Evolutionary conservation across 2,113 vertebrate species (phyloP).

Genomic region (Heterochromis multidens): DNA sequence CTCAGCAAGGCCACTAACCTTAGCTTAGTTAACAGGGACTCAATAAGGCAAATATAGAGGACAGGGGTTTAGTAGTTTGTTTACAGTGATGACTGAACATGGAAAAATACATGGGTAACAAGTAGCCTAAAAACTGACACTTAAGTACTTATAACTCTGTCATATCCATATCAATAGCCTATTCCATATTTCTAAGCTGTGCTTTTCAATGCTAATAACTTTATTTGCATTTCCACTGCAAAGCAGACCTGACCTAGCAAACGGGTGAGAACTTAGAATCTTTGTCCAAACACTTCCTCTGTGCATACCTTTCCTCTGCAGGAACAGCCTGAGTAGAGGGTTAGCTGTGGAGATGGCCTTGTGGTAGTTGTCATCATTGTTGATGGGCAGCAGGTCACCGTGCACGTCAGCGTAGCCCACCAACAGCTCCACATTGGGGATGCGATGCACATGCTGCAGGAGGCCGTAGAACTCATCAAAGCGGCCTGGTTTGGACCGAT

Average conservation of each 20-base stretch:
- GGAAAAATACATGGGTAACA: not conserved
- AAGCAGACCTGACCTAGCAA: not conserved
- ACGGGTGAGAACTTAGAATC: not conserved
- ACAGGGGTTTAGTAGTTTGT: not conserved
- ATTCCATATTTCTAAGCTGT: not conserved
- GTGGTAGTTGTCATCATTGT: constrained; percentile 97
- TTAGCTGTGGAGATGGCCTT: constrained; percentile 94
- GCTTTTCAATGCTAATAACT: not conserved
- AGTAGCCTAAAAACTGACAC: not conserved
- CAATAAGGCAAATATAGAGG: not conserved
- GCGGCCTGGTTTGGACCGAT: constrained; percentile 92
- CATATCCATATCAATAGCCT: not conserved
- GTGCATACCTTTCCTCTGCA: constrained; percentile 93
- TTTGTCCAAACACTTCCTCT: not conserved
- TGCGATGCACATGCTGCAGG: constrained; percentile 94
- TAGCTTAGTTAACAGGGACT: not conserved
- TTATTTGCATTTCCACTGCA: not conserved
- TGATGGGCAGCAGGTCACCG: constrained; percentile 95
- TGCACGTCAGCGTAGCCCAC: constrained; percentile 95
- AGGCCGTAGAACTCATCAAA: constrained; percentile 98
- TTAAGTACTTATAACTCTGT: not conserved
- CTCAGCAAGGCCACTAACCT: not conserved
- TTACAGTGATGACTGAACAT: not conserved
- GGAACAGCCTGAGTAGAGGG: constrained; percentile 92
- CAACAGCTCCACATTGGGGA: constrained; percentile 91